Evolutionary conservation across 2,113 vertebrate species (phyloP).

Genomic region (Callipepla californica): DNA sequence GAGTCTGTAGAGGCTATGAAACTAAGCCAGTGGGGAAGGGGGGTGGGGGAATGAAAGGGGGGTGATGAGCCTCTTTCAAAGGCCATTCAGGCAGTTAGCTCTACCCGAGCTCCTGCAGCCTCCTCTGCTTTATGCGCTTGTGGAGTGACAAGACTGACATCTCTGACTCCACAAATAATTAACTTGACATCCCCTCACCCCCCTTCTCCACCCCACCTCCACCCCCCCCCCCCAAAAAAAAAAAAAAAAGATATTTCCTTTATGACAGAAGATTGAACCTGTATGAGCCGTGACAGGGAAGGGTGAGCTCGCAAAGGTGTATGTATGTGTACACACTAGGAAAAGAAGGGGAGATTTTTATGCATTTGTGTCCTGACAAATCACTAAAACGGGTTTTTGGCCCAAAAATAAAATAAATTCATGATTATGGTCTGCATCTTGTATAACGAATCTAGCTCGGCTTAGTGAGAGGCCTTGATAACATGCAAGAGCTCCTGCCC

Average conservation of each 20-base stretch:
- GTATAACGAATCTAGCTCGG: neutral
- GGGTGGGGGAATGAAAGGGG: neutral
- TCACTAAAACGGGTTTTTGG: neutral
- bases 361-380: neutral
- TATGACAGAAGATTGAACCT: constrained; percentile 31
- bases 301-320: neutral
- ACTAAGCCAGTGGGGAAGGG: neutral
- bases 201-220: neutral
- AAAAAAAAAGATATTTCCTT: neutral
- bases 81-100: constrained; percentile 10
- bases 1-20: constrained; percentile 5
- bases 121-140: constrained; percentile 6
- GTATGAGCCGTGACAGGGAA: neutral
- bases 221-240: neutral
- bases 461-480: neutral
- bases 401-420: constrained; percentile 4
- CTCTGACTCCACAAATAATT: constrained; percentile 54
- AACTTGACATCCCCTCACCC: constrained; percentile 43
- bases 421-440: neutral
- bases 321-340: fast-evolving
- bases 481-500: neutral
- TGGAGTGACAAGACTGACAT: constrained; percentile 52
- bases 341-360: neutral
- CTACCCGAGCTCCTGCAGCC: neutral
- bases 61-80: constrained; percentile 30